Percentiles rank a stretch among this genome's conserved stretches.
These are phyloP conservation scores for Drosophila arizonae DNA, from an alignment of 1,140 invertebrate genomes.

Conservation along the genomic window DNA sequence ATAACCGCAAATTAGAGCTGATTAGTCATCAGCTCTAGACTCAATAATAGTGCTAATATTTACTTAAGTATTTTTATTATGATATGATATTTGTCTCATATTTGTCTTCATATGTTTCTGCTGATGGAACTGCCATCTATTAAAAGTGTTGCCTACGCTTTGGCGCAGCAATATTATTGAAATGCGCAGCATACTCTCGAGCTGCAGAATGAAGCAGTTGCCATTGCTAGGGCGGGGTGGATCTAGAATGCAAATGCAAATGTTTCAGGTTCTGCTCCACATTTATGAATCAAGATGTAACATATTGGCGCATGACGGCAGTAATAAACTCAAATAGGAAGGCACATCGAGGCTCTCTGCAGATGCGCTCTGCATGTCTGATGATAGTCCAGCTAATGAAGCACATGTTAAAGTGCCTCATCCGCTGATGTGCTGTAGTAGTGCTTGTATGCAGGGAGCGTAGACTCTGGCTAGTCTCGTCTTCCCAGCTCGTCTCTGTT, in stretches of 20 bases:
- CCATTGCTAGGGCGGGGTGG: too few relatives aligned
- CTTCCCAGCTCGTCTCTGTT: neutral
- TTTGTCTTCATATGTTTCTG: too few relatives aligned
- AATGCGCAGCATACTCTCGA: slow-evolving; percentile 1
- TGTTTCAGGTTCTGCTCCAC: too few relatives aligned
- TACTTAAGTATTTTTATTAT: too few relatives aligned
- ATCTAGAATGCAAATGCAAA: too few relatives aligned
- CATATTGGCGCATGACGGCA: neutral
- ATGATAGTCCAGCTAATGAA: slow-evolving; percentile 11
- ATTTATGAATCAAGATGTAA: too few relatives aligned
- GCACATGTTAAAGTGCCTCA: slow-evolving; percentile 8
- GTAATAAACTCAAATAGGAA: neutral
- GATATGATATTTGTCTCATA: too few relatives aligned
- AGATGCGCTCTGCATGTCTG: slow-evolving; percentile 2
- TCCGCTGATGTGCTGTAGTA: neutral
- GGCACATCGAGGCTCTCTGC: neutral
- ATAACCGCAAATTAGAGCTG: too few relatives aligned
- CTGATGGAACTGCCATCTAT: too few relatives aligned
- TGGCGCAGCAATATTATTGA: neutral
- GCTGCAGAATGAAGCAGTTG: neutral
- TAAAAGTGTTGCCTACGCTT: too few relatives aligned
- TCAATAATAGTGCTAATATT: too few relatives aligned
- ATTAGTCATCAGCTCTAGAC: too few relatives aligned
- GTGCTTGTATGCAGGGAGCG: slow-evolving; percentile 5
- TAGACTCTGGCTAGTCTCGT: neutral